phyloP scores from a whole-genome alignment of 2,797 vertebrate genomes.

The Xyrichtys novacula region DNA sequence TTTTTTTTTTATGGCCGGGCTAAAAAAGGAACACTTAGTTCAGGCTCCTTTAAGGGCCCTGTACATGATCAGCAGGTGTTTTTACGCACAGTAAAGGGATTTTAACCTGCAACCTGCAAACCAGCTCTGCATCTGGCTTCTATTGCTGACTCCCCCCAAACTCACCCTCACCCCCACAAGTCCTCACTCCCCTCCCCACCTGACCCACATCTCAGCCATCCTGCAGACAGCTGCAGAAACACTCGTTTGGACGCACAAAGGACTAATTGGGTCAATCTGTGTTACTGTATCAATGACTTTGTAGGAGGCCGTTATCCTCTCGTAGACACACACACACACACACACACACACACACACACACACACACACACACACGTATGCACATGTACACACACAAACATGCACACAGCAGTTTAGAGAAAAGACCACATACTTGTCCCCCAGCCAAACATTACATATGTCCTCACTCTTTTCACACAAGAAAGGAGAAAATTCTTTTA shows the following conservation, averaged over 20 bases:
- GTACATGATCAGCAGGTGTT: conserved; percentile 4
- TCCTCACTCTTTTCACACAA: conserved; percentile 40
- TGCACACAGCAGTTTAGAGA: conserved; percentile 26
- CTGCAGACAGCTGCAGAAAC: conserved; percentile 62
- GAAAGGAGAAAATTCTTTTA: conserved; percentile 9
- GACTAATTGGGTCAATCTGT: conserved; percentile 59
- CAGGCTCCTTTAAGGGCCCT: too few species aligned
- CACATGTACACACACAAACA: conserved; percentile 16
- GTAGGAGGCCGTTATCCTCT: conserved; percentile 37
- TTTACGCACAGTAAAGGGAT: not conserved
- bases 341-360: conserved; percentile 29
- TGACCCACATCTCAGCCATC: conserved; percentile 35
- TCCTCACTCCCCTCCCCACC: not conserved
- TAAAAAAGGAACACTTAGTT: not conserved
- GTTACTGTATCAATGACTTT: conserved; percentile 49
- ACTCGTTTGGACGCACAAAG: conserved; percentile 15
- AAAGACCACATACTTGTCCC: conserved; percentile 62
- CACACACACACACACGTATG: conserved; percentile 16
- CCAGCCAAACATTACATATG: conserved; percentile 68
- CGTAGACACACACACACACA: conserved; percentile 16
- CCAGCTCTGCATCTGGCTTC: conserved; percentile 12
- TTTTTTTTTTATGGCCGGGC: not conserved
- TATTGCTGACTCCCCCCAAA: not conserved
- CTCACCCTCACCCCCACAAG: not conserved
- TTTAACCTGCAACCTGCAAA: conserved; percentile 28